Evolutionary conservation across 1,140 invertebrate species (phyloP), one percentile per base, ranked within the genome.

Genomic region (Melipona quadrifasciata): DNA sequence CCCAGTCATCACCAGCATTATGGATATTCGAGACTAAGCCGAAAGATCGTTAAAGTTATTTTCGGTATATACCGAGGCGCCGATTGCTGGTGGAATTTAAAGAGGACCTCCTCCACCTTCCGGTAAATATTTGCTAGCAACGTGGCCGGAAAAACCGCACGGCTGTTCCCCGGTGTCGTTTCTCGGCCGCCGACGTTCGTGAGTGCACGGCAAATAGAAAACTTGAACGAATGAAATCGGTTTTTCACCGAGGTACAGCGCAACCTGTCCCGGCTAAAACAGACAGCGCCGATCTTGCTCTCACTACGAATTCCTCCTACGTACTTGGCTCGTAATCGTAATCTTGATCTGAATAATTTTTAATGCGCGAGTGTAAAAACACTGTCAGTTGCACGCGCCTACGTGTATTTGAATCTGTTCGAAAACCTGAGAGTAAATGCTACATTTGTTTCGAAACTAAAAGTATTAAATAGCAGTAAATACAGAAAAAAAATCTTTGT

Each of bases 81-180:
- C 77, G 84, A 86, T 85, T 75, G 75, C 74, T 61, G 31, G 61
- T 84, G 82, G 85, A 89, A 87, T 89, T 85, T 85, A 77, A 87
- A 89, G 79, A 87, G 88, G 82, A 80, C 82, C 79, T 82, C 80
- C 72, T 79, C 65, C 78, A 84, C 78, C 78, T 89, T 87, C 82
- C 75, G 58, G 82, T 84, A 90, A 90, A 90, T 90, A 89, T 90
- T 90, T 89, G 79, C 85, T 67, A 72, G 87, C 78, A 87, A 84
- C 76, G 79, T 82, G 81, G 58, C 68, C 82, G 87, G 86, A 71
- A 90, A 90, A 90, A 87, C 82, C 83, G 55, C 77, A 65, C 68
- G 64, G 51, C 81, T 74, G 68, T 86, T 85, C 81, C 31, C 65
- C 81, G 73, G 76, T 84, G 84, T 80, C 79, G 76, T 86, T 77